Evolutionary conservation across 2,888 invertebrate species (phyloP).

Genomic region (Leptopterna dolabrata): DNA sequence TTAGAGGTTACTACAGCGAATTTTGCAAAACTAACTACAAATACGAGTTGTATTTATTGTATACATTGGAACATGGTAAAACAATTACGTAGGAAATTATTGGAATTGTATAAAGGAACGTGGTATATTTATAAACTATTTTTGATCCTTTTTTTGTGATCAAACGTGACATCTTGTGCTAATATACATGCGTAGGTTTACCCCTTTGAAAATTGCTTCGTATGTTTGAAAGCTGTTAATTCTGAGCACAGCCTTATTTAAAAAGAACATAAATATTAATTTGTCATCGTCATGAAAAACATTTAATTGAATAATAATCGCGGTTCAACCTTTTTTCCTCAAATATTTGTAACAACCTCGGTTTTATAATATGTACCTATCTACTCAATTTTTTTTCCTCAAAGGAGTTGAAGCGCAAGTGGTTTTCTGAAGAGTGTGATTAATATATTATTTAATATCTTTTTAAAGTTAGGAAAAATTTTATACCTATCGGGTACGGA

Average conservation of each 20-base stretch:
- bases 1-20: constrained; percentile 14
- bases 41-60: constrained; percentile 29
- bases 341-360: neutral
- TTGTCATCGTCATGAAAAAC: neutral
- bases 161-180: neutral
- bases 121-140: neutral
- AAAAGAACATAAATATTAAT: neutral
- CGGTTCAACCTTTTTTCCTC: neutral
- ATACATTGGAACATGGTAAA: constrained; percentile 35
- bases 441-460: neutral
- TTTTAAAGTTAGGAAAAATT: constrained; percentile 19
- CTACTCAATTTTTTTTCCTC: neutral
- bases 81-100: constrained; percentile 13
- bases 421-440: constrained; percentile 26
- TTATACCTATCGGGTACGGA: constrained; percentile 36
- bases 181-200: constrained; percentile 10
- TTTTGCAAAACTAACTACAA: constrained; percentile 22
- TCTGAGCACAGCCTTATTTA: neutral
- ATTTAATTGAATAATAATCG: neutral
- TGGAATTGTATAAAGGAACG: neutral
- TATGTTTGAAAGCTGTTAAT: neutral
- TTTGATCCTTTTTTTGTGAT: neutral
- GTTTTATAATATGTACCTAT: neutral
- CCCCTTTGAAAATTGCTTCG: neutral
- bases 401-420: neutral